Evolutionary conservation across 1,140 invertebrate species (phyloP).

Genomic region (Wasmannia auropunctata): DNA sequence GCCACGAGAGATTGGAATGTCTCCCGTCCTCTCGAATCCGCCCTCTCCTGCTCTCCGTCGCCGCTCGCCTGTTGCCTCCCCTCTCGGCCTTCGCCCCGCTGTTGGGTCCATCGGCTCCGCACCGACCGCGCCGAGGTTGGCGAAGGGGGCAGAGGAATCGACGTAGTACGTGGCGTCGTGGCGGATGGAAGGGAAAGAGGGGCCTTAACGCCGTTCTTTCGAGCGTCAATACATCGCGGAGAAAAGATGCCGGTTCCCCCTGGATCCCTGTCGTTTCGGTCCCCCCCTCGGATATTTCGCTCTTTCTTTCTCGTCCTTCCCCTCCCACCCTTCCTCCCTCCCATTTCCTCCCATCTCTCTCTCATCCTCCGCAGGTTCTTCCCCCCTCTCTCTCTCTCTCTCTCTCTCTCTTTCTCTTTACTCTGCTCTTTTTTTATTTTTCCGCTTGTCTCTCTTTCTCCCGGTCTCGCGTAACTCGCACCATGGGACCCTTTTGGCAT

Average conservation of each 20-base stretch:
- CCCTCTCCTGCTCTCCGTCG: conserved; percentile 40
- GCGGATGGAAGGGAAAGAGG: conserved; percentile 8
- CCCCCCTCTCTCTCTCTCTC: conserved; percentile 34
- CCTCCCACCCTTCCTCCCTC: neutral
- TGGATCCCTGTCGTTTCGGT: conserved; percentile 45
- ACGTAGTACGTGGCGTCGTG: conserved; percentile 30
- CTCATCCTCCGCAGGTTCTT: conserved; percentile 8
- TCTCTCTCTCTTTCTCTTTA: conserved; percentile 10
- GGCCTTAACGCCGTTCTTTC: conserved; percentile 54
- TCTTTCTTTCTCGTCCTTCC: conserved; percentile 39
- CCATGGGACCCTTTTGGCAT: conserved; percentile 78
- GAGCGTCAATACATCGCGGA: conserved; percentile 77
- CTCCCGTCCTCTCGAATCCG: conserved; percentile 76
- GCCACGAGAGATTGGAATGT: conserved; percentile 85
- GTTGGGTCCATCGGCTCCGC: neutral
- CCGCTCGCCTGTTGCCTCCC: conserved; percentile 32
- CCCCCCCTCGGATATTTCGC: conserved; percentile 56
- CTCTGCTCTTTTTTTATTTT: conserved; percentile 35
- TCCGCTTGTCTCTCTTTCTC: conserved; percentile 54
- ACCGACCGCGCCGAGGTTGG: neutral
- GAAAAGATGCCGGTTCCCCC: conserved; percentile 77
- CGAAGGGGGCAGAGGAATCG: neutral
- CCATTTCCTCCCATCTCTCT: neutral
- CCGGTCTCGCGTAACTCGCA: conserved; percentile 57
- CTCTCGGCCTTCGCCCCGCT: conserved; percentile 1